Base-by-base conservation (phyloP, 2,797 vertebrate species). In the Gymnopithys bicolor region DNA sequence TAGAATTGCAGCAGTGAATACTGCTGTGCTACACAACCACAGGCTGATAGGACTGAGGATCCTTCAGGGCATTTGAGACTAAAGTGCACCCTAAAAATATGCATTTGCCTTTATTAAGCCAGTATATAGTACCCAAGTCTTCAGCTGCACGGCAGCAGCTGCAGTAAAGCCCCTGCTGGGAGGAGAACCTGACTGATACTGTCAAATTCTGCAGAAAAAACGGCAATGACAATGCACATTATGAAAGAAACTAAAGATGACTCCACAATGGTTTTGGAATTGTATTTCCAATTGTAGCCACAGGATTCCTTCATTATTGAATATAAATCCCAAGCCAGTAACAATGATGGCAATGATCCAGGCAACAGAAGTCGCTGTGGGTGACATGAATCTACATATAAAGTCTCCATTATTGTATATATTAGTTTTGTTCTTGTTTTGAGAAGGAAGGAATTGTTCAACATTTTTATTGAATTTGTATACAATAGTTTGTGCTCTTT, bases 261-360 rank as follows among this genome's bases (percentile, higher is more conserved):
- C 35, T 87, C 49, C 43, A 66, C 43, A 79, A 17, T 75, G 45
- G 3, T 80, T 91, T 85, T 68, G 46, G 73, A 87, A 88, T 75
- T 94, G 30, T 58, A 62, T 89, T 92, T 85, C 79, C 84, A 81
- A 84, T 93, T 8, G 7, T 59, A 94, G 52, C 74, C 2, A 1
- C 66, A 64, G 1, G 6, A 93, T 82, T 93, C 82, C 60, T 87
- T 92, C 89, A 84, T 59, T 88, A 90, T 16, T 90, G 69, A 84
- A 78, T 67, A 70, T 45, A 88, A 95, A 79, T 69, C 66, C 64
- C 27, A 76, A 84, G 79, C 35, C 55, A 80, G 58, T 19, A 76
- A 91, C 87, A 94, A 94, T 88, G 48, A 43, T 94, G 87, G 77
- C 85, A 84, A 33, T 24, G 83, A 53, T 91, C 89, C 85, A 94